Percentiles rank a stretch among this genome's conserved stretches.
Conservation (phyloP, 1,140 invertebrate genomes). For the Ceratosolen fusciceps region DNA sequence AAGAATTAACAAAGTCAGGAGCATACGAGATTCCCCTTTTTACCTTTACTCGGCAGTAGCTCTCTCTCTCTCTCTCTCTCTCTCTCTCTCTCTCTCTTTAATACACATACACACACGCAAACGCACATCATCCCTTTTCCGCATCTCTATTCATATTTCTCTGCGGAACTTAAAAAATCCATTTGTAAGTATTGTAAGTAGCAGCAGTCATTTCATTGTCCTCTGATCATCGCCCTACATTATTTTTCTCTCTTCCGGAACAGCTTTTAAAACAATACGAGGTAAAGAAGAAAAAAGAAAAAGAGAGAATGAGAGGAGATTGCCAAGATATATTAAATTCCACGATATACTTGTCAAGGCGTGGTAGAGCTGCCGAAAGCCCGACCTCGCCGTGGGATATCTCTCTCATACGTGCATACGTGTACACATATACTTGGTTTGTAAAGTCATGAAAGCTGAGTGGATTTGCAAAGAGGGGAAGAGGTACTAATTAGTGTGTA, state of each 20-base stretch:
- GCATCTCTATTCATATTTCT: neutral
- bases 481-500: constrained; percentile 14
- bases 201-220: constrained; percentile 4
- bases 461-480: neutral
- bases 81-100: neutral
- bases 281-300: constrained; percentile 1
- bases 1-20: constrained; percentile 20
- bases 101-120: too few relatives aligned
- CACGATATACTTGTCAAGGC: constrained; percentile 50
- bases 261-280: neutral
- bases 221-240: neutral
- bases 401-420: neutral
- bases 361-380: constrained; percentile 44
- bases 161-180: constrained; percentile 27
- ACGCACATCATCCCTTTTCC: neutral
- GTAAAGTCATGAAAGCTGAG: neutral
- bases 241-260: neutral
- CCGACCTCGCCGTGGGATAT: constrained; percentile 41
- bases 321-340: constrained; percentile 45
- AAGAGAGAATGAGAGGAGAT: neutral
- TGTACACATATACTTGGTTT: constrained; percentile 15
- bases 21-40: neutral
- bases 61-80: neutral
- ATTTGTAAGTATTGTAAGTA: constrained; percentile 36
- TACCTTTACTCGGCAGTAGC: constrained; percentile 7